Conservation (phyloP, 2,888 invertebrate genomes). For the Baronia brevicornis region DNA sequence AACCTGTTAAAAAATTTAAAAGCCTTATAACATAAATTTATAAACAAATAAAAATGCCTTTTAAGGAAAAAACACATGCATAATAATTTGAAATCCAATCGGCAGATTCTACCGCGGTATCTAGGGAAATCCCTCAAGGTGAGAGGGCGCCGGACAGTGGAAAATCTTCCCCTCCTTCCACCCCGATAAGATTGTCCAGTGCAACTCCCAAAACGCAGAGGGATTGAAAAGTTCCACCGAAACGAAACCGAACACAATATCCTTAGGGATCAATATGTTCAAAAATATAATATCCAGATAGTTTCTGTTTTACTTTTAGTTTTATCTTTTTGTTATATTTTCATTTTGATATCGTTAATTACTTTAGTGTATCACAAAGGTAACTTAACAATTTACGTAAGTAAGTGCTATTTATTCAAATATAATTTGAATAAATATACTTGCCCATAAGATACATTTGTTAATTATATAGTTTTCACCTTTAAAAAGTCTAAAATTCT, state of each 20-base stretch:
- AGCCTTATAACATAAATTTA: slow-evolving; percentile 6
- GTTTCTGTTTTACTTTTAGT: slow-evolving; percentile 49
- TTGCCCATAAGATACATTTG: too few relatives aligned
- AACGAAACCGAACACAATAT: slow-evolving; percentile 66
- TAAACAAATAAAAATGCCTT: slow-evolving; percentile 29
- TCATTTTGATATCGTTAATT: slow-evolving; percentile 46
- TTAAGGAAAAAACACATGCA: slow-evolving; percentile 53
- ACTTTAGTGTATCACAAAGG: too few relatives aligned
- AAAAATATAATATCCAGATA: slow-evolving; percentile 68
- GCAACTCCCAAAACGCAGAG: slow-evolving; percentile 72
- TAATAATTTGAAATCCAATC: slow-evolving; percentile 69
- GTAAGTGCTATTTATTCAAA: too few relatives aligned
- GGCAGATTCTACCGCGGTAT: slow-evolving; percentile 39
- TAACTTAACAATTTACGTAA: too few relatives aligned
- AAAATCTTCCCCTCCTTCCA: slow-evolving; percentile 61
- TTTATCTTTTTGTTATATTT: slow-evolving; percentile 35
- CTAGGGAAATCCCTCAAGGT: slow-evolving; percentile 67
- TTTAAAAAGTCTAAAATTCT: too few relatives aligned
- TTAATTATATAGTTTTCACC: too few relatives aligned
- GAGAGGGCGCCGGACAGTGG: slow-evolving; percentile 66
- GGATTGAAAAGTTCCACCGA: slow-evolving; percentile 71
- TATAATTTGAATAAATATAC: too few relatives aligned
- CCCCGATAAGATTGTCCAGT: slow-evolving; percentile 74
- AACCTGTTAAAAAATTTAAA: slow-evolving; percentile 1
- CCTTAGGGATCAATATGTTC: slow-evolving; percentile 70